Evolutionary conservation across 1,140 invertebrate genomes (phyloP).

Genomic region (Ceratosolen solmsi): DNA sequence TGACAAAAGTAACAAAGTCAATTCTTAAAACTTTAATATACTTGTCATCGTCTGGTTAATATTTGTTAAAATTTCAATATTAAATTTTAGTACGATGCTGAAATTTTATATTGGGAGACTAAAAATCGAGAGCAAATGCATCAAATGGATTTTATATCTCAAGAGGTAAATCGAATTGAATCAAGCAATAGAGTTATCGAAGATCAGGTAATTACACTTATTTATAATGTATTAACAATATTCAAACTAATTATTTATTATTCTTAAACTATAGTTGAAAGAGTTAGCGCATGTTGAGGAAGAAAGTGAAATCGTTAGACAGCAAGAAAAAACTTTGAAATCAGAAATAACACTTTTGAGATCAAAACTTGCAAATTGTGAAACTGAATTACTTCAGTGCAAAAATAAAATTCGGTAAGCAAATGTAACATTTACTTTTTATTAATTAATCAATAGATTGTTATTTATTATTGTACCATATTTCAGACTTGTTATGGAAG

Average conservation of each 20-base stretch:
- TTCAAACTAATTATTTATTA: slow-evolving; percentile 19
- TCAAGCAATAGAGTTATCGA: slow-evolving; percentile 82
- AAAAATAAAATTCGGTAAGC: slow-evolving; percentile 88
- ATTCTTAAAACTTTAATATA: slow-evolving; percentile 1
- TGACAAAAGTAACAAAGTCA: slow-evolving; percentile 81
- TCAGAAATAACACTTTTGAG: slow-evolving; percentile 87
- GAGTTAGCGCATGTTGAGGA: slow-evolving; percentile 86
- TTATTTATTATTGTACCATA: slow-evolving; percentile 1
- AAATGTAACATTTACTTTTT: slow-evolving; percentile 16
- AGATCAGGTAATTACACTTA: slow-evolving; percentile 78
- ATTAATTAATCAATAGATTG: not conserved
- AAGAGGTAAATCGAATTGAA: slow-evolving; percentile 86
- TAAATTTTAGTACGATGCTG: slow-evolving; percentile 83
- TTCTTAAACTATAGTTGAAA: slow-evolving; percentile 76
- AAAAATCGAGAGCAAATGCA: slow-evolving; percentile 89
- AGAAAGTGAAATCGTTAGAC: slow-evolving; percentile 89
- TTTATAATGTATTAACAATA: not conserved
- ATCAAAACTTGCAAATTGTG: slow-evolving; percentile 89
- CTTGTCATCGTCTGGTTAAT: slow-evolving; percentile 41
- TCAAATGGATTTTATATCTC: slow-evolving; percentile 86
- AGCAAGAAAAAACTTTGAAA: slow-evolving; percentile 89
- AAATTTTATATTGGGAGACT: slow-evolving; percentile 91
- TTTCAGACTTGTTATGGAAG: slow-evolving; percentile 77
- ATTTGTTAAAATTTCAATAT: slow-evolving; percentile 33
- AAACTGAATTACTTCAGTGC: slow-evolving; percentile 89